These are phyloP conservation scores for Aptenodytes patagonicus DNA, from an alignment of 2,113 vertebrate genomes.

Conservation along the genomic window DNA sequence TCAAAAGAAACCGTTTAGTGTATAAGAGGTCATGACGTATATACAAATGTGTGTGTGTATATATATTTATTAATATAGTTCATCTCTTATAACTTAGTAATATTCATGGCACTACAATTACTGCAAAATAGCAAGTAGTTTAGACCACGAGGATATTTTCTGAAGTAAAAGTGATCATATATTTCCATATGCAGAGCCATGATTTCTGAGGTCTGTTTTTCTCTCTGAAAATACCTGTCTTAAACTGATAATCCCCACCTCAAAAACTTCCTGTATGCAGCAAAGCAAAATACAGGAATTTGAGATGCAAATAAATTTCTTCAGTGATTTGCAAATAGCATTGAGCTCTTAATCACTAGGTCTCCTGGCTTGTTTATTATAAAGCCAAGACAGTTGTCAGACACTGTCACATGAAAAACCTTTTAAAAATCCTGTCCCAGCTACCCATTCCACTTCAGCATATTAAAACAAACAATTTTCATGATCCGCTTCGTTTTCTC, in stretches of 20 bases:
- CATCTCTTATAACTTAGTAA: not conserved
- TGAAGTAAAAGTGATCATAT: not conserved
- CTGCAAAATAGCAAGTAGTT: not conserved
- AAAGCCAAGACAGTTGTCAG: not conserved
- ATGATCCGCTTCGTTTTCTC: not conserved
- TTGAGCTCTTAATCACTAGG: not conserved
- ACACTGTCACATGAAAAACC: not conserved
- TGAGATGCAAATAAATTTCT: not conserved
- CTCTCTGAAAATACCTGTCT: not conserved
- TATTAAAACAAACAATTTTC: not conserved
- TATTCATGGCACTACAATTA: not conserved
- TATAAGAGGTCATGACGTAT: not conserved
- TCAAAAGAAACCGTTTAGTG: not conserved
- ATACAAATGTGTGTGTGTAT: fast-evolving
- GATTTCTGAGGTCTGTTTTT: not conserved
- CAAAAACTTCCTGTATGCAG: not conserved
- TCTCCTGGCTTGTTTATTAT: not conserved
- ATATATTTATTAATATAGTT: not conserved
- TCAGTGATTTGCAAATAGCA: not conserved
- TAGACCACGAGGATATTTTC: not conserved
- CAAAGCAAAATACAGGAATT: not conserved
- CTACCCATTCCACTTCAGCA: not conserved
- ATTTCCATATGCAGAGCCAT: not conserved
- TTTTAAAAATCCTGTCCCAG: not conserved
- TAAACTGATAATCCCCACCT: not conserved